Base-by-base conservation (phyloP, 2,888 invertebrate genomes). In the Cabera pusaria region DNA sequence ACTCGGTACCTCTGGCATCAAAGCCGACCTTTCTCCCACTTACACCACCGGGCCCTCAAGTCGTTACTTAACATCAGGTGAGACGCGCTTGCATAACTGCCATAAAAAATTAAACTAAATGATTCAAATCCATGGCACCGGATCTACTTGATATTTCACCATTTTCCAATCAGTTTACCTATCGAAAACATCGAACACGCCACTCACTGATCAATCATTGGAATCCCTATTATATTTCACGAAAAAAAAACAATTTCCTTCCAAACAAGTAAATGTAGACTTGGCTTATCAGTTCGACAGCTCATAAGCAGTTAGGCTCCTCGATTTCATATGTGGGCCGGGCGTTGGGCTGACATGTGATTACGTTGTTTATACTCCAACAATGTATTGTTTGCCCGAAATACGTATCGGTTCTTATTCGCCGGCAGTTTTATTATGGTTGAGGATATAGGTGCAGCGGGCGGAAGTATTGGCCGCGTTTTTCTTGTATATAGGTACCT, bases 221-320 rank as follows among this genome's bases (percentile, higher is more conserved):
- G 7, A 16, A 7, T 32, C 21, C 19, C 29, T 21, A 34, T 44
- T 37, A 43, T 35, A 38, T 44, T 42, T 47, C 49, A 31, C 39
- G 49, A 63, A 61, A 55, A 55, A 56, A 68, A 71, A 63, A 64
- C 66, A 74, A 75, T 76, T 75, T 73, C 62, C 62, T 43, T 46
- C 40, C 44, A 51, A 57, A 49, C 59, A 58, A 48, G 57, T 60
- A 70, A 68, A 60, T 54, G 56, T 57, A 50, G 50, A 57, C 38
- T 48, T 49, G 51, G 54, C 54, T 64, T 72, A 72, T 71, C 65
- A 64, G 59, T 64, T 66, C 60, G 64, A 67, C 62, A 64, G 64
- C 59, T 65, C 59, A 61, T 69, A 58, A 59, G 55, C 57, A 39
- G 72, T 72, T 71, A 68, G 57, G 57, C 39, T 50, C 39, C 51